Evolutionary conservation across 2,888 invertebrate species (phyloP).

Genomic region (Lithophane ornitopus): DNA sequence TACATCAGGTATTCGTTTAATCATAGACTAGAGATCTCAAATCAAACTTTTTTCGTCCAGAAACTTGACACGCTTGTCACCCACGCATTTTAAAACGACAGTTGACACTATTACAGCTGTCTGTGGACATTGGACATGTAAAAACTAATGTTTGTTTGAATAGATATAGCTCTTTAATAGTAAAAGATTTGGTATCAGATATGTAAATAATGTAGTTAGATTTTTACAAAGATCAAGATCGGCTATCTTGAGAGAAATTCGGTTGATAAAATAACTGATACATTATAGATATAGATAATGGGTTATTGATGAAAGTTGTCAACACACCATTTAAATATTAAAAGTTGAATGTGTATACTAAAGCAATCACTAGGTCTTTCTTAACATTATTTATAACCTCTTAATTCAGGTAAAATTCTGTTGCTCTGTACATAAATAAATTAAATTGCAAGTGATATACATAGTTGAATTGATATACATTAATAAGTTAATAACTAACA

Average conservation of each 20-base stretch:
- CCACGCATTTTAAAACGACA: slow-evolving; percentile 76
- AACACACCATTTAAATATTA: not conserved
- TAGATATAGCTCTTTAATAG: slow-evolving; percentile 29
- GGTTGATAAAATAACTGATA: not conserved
- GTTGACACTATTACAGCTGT: slow-evolving; percentile 72
- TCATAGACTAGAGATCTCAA: slow-evolving; percentile 48
- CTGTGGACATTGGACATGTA: slow-evolving; percentile 53
- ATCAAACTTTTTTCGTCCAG: slow-evolving; percentile 41
- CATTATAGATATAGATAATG: too few species aligned
- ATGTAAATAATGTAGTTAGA: slow-evolving; percentile 7
- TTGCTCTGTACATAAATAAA: too few species aligned
- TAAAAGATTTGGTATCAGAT: slow-evolving; percentile 23
- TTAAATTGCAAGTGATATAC: not conserved
- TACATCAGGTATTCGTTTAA: slow-evolving; percentile 48
- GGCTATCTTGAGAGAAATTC: not conserved
- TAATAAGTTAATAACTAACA: too few species aligned
- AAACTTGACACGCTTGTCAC: slow-evolving; percentile 62
- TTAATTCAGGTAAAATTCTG: too few species aligned
- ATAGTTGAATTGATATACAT: not conserved
- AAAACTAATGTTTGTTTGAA: slow-evolving; percentile 47
- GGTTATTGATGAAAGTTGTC: not conserved
- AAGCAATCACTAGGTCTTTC: not conserved
- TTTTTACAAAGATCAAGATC: not conserved
- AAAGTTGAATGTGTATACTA: not conserved
- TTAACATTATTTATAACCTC: not conserved